phyloP scores from a whole-genome alignment of 2,113 vertebrate species.

The Elgaria multicarinata region DNA sequence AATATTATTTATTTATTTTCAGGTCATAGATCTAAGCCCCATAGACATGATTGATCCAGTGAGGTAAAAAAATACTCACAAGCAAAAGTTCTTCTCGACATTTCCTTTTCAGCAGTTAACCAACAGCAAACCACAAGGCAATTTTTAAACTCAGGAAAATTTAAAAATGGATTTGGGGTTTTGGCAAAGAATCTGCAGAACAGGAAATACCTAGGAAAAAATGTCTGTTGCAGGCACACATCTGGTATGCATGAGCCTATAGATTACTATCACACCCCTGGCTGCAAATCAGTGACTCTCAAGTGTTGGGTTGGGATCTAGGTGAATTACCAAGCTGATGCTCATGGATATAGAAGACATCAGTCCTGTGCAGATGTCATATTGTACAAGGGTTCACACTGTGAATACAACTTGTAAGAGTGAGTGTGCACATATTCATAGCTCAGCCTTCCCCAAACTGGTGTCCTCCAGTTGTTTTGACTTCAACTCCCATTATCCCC shows the following conservation, averaged over 20 bases:
- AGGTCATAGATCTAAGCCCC: neutral
- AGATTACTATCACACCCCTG: neutral
- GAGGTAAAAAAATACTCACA: neutral
- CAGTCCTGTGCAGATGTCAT: neutral
- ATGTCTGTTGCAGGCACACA: neutral
- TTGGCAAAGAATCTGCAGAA: neutral
- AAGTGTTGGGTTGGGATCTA: neutral
- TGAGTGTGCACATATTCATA: neutral
- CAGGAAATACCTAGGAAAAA: slow-evolving; percentile 3
- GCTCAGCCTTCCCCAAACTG: too few relatives aligned
- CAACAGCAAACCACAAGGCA: slow-evolving; percentile 7
- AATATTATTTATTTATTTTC: neutral
- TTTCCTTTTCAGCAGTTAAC: slow-evolving; percentile 3
- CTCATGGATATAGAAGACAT: neutral
- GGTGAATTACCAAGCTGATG: neutral
- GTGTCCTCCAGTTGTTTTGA: too few relatives aligned
- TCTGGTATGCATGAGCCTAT: neutral
- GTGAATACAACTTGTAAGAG: neutral
- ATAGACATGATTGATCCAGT: neutral
- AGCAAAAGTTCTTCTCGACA: neutral
- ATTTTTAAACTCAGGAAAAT: slow-evolving; percentile 5
- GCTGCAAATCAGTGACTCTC: neutral
- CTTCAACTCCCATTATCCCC: too few relatives aligned
- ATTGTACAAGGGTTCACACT: neutral
- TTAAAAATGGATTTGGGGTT: slow-evolving; percentile 1